phyloP scores from a whole-genome alignment of 2,797 vertebrate species.

The Enteromius thamalakanensis region DNA sequence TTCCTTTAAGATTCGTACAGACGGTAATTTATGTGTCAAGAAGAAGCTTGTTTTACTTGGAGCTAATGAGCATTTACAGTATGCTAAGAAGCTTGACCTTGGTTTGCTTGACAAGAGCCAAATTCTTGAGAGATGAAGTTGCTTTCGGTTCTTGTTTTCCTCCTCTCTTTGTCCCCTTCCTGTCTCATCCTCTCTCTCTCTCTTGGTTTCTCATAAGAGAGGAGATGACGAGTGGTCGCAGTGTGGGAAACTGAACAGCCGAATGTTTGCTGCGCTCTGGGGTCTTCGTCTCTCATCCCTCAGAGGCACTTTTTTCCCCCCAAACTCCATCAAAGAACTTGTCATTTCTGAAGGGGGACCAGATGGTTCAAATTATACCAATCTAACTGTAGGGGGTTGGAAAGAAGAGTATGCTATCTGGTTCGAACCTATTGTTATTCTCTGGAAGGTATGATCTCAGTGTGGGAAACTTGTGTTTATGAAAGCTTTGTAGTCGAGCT shows the following conservation, averaged over 20 bases:
- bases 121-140: constrained; percentile 36
- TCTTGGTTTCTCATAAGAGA: constrained; percentile 25
- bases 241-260: constrained; percentile 70
- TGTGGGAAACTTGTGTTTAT: constrained; percentile 71
- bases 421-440: constrained; percentile 67
- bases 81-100: constrained; percentile 28
- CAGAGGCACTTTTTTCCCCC: constrained; percentile 37
- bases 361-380: constrained; percentile 77
- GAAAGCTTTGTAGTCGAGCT: constrained; percentile 51
- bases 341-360: constrained; percentile 61
- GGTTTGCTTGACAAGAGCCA: constrained; percentile 36
- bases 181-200: constrained; percentile 4
- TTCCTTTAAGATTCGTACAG: neutral
- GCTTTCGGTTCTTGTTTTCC: constrained; percentile 18
- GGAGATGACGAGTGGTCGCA: constrained; percentile 42
- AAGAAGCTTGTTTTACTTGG: constrained; percentile 22
- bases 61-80: constrained; percentile 4
- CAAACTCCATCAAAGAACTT: constrained; percentile 60
- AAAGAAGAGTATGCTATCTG: constrained; percentile 55
- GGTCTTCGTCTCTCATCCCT: constrained; percentile 56
- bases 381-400: constrained; percentile 49
- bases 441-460: constrained; percentile 71
- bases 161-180: constrained; percentile 34
- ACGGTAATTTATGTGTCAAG: neutral
- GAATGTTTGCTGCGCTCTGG: constrained; percentile 48